phyloP scores from a whole-genome alignment of 2,797 vertebrate genomes.

The Pseudochromis fuscus region DNA sequence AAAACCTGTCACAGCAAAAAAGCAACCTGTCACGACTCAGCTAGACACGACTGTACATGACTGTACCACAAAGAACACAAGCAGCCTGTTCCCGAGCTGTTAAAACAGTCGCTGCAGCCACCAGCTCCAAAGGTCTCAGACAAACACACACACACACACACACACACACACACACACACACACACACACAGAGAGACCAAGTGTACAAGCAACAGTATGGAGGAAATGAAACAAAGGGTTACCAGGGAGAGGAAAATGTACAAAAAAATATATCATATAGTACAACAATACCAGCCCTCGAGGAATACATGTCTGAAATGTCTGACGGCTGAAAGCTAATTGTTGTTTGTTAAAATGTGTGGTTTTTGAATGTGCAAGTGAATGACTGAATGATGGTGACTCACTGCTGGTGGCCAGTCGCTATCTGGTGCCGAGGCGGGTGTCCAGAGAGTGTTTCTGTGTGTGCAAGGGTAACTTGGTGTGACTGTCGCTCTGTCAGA shows the following conservation, averaged over 20 bases:
- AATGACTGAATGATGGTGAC: conserved; percentile 76
- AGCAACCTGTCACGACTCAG: conserved; percentile 80
- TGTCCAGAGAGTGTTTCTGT: conserved; percentile 64
- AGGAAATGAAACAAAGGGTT: conserved; percentile 53
- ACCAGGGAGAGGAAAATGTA: conserved; percentile 25
- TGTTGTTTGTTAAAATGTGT: conserved; percentile 76
- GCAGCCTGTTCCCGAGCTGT: conserved; percentile 73
- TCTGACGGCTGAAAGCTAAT: conserved; percentile 62
- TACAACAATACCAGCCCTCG: conserved; percentile 23
- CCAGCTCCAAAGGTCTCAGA: conserved; percentile 62
- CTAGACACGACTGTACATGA: conserved; percentile 71
- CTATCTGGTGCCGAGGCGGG: conserved; percentile 81
- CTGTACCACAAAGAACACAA: conserved; percentile 63
- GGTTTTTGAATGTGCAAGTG: conserved; percentile 65
- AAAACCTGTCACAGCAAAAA: conserved; percentile 84
- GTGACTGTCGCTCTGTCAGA: conserved; percentile 75
- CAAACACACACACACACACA: conserved; percentile 28
- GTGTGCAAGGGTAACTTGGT: conserved; percentile 67
- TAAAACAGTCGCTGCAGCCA: conserved; percentile 60
- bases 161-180: conserved; percentile 17
- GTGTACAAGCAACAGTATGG: conserved; percentile 21
- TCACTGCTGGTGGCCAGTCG: conserved; percentile 77
- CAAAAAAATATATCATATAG: conserved; percentile 29
- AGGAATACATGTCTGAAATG: conserved; percentile 37
- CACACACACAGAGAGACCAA: conserved; percentile 5